Evolutionary conservation across 2,888 invertebrate genomes (phyloP).

Genomic region (Onchidella celtica): DNA sequence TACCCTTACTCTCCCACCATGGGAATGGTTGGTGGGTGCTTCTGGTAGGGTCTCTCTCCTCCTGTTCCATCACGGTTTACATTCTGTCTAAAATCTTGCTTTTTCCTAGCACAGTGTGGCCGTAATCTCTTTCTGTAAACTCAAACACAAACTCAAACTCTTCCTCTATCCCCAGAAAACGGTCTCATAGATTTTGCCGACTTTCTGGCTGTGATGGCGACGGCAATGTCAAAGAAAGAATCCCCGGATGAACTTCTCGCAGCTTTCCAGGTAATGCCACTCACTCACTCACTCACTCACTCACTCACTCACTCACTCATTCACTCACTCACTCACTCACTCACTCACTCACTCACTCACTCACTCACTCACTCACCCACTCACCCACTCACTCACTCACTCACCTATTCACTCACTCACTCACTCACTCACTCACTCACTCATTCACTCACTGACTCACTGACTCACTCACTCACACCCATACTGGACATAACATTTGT

Average conservation of each 20-base stretch:
- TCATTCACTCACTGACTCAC: background rate
- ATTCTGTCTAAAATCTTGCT: too few species aligned
- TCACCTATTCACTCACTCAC: background rate
- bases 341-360: background rate
- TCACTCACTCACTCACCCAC: background rate
- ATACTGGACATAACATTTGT: too few species aligned
- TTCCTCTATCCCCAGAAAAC: slow-evolving; percentile 36
- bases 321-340: background rate
- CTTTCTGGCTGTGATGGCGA: slow-evolving; percentile 43
- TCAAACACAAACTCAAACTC: too few species aligned
- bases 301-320: background rate
- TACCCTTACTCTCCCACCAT: too few species aligned
- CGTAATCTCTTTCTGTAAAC: too few species aligned
- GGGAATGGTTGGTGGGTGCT: too few species aligned
- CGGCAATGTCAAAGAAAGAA: slow-evolving; percentile 13
- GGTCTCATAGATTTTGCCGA: slow-evolving; percentile 41
- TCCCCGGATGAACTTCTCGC: slow-evolving; percentile 37
- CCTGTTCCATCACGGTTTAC: too few species aligned
- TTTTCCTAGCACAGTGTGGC: too few species aligned
- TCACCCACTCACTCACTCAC: background rate
- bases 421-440: background rate
- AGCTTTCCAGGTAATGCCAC: slow-evolving; percentile 41
- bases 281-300: background rate
- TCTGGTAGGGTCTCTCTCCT: too few species aligned
- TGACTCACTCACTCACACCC: too few species aligned